Conservation (phyloP, 2,113 vertebrate species). For the Ariopsis seemanni region DNA sequence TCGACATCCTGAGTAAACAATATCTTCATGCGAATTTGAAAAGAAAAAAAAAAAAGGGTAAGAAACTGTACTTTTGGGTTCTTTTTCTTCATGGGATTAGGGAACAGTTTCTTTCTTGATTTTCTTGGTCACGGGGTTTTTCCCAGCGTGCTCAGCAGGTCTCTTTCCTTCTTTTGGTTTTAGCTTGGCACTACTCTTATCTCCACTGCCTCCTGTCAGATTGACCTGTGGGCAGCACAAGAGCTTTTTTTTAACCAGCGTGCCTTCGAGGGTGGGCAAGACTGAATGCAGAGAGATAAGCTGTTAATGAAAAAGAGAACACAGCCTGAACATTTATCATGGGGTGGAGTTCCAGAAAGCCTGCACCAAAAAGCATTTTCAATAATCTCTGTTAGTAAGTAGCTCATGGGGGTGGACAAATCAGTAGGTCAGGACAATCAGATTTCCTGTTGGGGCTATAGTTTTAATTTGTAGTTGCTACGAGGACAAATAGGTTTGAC, state of each 20-base stretch:
- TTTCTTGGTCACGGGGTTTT: constrained; percentile 70
- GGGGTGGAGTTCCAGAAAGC: neutral
- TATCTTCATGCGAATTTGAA: constrained; percentile 41
- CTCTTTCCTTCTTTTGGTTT: constrained; percentile 68
- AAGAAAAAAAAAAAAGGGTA: constrained; percentile 35
- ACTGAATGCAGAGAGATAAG: neutral
- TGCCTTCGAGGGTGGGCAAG: neutral
- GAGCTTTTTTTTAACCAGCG: constrained; percentile 56
- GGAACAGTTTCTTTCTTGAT: constrained; percentile 61
- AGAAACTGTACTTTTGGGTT: constrained; percentile 68
- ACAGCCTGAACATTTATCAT: neutral
- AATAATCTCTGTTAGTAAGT: neutral
- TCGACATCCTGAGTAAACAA: neutral
- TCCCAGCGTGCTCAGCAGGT: constrained; percentile 61
- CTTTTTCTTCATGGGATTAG: constrained; percentile 62
- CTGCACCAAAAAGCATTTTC: neutral
- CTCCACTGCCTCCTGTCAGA: constrained; percentile 50
- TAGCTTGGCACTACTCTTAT: constrained; percentile 58
- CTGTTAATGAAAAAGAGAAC: neutral
- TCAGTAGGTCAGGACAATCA: neutral
- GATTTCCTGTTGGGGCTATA: neutral
- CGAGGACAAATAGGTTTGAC: neutral
- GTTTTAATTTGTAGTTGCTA: neutral
- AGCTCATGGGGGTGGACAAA: constrained; percentile 1
- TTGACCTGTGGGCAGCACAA: constrained; percentile 72